Conservation (phyloP, 2,113 vertebrate species). For the Globicephala melas region DNA sequence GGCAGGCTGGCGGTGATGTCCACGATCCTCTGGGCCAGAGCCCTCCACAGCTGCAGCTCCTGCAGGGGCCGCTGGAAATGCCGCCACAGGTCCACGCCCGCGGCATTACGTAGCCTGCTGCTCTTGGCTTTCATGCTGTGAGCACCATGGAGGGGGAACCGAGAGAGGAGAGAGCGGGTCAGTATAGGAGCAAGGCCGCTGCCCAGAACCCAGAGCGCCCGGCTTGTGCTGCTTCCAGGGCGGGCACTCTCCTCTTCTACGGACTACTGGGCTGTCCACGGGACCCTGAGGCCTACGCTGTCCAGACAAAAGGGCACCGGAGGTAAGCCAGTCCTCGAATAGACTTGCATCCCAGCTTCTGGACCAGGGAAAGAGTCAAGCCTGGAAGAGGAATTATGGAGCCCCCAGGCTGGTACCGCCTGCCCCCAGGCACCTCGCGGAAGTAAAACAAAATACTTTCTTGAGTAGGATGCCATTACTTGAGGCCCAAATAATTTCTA, state of each 20-base stretch:
- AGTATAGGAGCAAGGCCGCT: neutral
- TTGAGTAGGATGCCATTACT: neutral
- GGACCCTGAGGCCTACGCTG: neutral
- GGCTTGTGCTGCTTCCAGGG: rapidly evolving
- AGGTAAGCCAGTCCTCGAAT: too few species aligned
- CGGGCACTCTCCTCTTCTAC: neutral
- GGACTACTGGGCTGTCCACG: rapidly evolving
- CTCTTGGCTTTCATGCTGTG: constrained; percentile 87
- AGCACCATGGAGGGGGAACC: neutral
- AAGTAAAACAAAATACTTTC: neutral
- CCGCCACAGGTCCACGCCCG: constrained; percentile 81
- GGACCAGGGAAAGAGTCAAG: rapidly evolving
- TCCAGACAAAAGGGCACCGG: too few species aligned
- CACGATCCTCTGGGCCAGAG: constrained; percentile 83
- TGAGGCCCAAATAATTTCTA: neutral
- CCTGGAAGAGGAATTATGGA: rapidly evolving
- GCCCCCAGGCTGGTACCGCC: too few species aligned
- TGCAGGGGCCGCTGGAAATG: constrained; percentile 86
- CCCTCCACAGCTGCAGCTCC: constrained; percentile 88
- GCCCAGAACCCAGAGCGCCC: neutral
- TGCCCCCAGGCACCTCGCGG: rapidly evolving
- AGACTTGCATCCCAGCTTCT: neutral
- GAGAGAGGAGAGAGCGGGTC: neutral
- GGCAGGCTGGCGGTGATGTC: constrained; percentile 82
- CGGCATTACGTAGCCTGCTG: constrained; percentile 82